Conservation (phyloP, 2,888 invertebrate genomes). For the Artemia sp. region DNA sequence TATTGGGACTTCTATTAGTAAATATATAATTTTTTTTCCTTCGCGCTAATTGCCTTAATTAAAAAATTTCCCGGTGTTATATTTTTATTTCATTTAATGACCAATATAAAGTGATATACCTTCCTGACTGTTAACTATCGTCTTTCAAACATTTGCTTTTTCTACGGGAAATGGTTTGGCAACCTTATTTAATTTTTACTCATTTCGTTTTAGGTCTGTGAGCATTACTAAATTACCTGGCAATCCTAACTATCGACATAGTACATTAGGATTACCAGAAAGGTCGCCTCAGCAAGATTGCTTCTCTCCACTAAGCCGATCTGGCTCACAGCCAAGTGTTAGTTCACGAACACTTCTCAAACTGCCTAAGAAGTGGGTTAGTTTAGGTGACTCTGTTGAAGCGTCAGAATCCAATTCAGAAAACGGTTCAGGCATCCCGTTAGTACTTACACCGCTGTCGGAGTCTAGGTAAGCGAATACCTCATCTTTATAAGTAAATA, state of each 20-base stretch:
- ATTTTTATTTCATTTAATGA: too few species aligned
- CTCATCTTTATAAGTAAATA: too few species aligned
- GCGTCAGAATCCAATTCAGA: constrained; percentile 1
- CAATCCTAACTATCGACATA: not conserved
- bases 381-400: constrained; percentile 2
- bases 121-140: too few species aligned
- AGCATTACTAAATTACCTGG: constrained; percentile 1
- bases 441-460: not conserved
- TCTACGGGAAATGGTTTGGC: too few species aligned
- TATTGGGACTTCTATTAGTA: too few species aligned
- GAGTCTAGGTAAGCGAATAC: not conserved
- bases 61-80: too few species aligned
- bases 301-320: not conserved
- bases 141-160: too few species aligned
- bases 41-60: too few species aligned
- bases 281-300: not conserved
- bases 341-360: not conserved
- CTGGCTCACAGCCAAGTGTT: constrained; percentile 8
- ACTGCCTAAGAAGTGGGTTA: constrained; percentile 2
- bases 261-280: not conserved
- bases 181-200: not conserved
- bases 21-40: too few species aligned
- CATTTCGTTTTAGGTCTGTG: not conserved
- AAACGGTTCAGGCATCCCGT: not conserved
- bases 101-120: too few species aligned